Evolutionary conservation across 2,113 vertebrate genomes (phyloP), one percentile per base, ranked within the genome.

Genomic region (Triplophysa dalaica): DNA sequence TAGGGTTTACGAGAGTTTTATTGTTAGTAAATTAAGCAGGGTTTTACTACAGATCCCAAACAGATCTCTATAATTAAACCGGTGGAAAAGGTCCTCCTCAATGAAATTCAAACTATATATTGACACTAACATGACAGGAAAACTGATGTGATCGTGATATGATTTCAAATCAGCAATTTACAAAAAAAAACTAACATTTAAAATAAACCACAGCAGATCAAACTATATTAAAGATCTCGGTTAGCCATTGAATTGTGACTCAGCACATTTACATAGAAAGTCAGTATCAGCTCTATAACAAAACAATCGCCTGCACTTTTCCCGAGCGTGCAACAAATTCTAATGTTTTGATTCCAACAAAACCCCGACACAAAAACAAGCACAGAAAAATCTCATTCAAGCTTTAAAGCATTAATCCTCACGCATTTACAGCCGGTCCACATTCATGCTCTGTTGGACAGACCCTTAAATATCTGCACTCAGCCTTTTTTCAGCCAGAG

Each of bases 241-340:
- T 29, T 67, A 61, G 72, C 58, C 69, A 61, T 41, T 75, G n/a
- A 11, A 60, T 26, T 77, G 72, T 80, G 73, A 85, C 69, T 75
- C 69, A 83, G 81, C 81, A 65, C 65, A 78, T 62, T 61, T 70
- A 13, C 17, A 50, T 13, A 60, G 41, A 12, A 2, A 56, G n/a
- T 17, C 65, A 77, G 62, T 75, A 74, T 58, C 63, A 33, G 1
- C 67, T 56, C 61, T 56, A 61, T 33, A 14, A 63, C 8, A 22
- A 58, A 69, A 67, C 48, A 63, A 61, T 74, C 62, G 24, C 74
- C 58, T 22, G 16, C 64, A 72, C 48, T 70, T 70, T 58, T 76
- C 14, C 64, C 61, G 54, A 80, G 16, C 33, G 21, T 50, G 61
- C 16, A 26, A 78, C 19, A 17, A 7, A 54, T 10, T 7, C 56